Conservation (phyloP, 2,113 vertebrate genomes). For the Cheirogaleus medius region DNA sequence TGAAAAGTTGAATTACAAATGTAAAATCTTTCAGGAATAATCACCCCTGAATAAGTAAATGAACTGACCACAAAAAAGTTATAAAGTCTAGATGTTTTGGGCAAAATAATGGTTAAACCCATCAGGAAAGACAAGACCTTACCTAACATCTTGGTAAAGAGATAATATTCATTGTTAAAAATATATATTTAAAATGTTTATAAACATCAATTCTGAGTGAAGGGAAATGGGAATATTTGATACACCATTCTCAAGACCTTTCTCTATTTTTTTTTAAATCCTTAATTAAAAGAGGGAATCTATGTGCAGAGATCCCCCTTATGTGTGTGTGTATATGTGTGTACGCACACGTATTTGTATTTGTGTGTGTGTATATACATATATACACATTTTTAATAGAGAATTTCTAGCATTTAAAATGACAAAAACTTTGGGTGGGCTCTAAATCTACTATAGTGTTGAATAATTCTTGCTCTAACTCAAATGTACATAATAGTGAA, state of each 20-base stretch:
- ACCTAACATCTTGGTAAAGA: background rate
- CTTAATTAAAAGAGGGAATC: background rate
- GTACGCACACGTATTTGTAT: background rate
- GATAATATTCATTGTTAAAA: background rate
- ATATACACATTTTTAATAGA: background rate
- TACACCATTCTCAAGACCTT: background rate
- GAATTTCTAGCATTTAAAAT: background rate
- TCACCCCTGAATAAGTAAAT: background rate
- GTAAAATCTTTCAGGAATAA: background rate
- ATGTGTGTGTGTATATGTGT: background rate
- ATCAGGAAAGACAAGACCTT: background rate
- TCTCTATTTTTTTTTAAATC: background rate
- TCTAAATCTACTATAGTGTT: background rate
- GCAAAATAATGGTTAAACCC: background rate
- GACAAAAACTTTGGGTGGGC: background rate
- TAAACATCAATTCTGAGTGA: background rate
- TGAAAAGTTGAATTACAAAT: constrained; percentile 15
- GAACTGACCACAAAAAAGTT: background rate
- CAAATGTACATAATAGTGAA: background rate
- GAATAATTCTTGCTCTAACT: background rate
- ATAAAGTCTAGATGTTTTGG: background rate
- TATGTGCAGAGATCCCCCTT: background rate
- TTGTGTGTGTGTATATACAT: background rate
- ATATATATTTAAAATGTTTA: background rate
- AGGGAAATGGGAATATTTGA: background rate